Base-by-base conservation (phyloP, 2,888 invertebrate species). In the Cantharis flavilabris region DNA sequence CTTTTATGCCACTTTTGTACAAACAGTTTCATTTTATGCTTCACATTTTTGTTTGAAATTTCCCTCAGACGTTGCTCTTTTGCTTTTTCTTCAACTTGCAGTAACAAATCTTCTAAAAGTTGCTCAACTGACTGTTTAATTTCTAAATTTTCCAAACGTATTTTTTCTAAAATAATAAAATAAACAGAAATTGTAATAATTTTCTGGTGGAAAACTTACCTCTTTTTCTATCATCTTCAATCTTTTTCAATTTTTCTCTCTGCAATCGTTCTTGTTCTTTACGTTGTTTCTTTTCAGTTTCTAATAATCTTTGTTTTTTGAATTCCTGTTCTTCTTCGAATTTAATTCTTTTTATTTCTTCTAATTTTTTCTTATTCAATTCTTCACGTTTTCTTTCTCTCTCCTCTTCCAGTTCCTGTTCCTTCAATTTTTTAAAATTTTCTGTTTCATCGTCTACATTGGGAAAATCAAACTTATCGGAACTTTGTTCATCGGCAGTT, bases 1-100 rank as follows among this genome's bases (percentile, higher is more conserved):
- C 86, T 85, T 18, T 83, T 84, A 23, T 87, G 87, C 92, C 92
- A 92, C 49, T 87, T 86, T 13, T 83, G 83, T 62, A 89, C 88
- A 76, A 89, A 90, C 49, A 87, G 87, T 14, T 84, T 80, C 2
- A 91, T 79, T 62, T 85, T 84, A 30, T 86, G 82, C n/a, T 86
- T 85, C 62, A 84, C 84, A 1, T 88, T 84, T 11, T 82, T 88
- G 26, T 82, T 84, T 33, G 82, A 89, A 81, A 90, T 85, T 78
- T 87, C 86, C 1, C 84, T 80, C n/a, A 90, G 83, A 70, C 87
- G 88, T 73, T 87, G 87, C 9, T 85, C 78, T 14, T 86, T 83
- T 10, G 85, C 77, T 9, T 87, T 84, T 73, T 88, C 76, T 74
- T 87, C 87, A 1, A 88, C 89, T 64, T 86, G 84, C 3, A 81